Conservation (phyloP, 2,797 vertebrate species). For the Hemibagrus guttatus region DNA sequence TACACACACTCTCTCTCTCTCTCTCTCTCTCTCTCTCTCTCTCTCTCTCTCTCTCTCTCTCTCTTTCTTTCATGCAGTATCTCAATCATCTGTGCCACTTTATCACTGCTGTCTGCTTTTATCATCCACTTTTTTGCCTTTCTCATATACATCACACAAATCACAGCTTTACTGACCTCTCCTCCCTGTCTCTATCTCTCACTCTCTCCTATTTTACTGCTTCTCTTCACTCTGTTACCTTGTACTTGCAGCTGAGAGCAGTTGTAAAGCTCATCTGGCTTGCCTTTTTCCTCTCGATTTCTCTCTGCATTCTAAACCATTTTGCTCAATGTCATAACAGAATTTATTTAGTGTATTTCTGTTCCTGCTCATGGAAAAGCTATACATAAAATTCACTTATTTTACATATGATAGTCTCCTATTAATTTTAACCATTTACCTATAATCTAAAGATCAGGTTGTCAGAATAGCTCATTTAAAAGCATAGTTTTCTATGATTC, state of each 20-base stretch:
- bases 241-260: not conserved
- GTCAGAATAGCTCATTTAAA: not conserved
- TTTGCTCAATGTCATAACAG: not conserved
- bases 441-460: not conserved
- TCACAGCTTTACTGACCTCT: conserved; percentile 36
- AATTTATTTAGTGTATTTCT: not conserved
- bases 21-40: not conserved
- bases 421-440: not conserved
- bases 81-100: conserved; percentile 30
- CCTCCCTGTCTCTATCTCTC: conserved; percentile 53
- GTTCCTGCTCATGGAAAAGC: not conserved
- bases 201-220: conserved; percentile 40
- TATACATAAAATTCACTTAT: not conserved
- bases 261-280: conserved; percentile 2
- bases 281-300: conserved; percentile 42
- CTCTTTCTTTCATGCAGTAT: conserved; percentile 19
- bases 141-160: conserved; percentile 37
- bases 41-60: not conserved
- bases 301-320: not conserved
- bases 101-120: conserved; percentile 35
- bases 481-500: not conserved
- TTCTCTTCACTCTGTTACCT: conserved; percentile 41
- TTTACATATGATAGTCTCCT: not conserved
- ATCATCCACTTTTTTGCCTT: not conserved
- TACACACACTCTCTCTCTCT: not conserved